These are phyloP conservation scores for Agonopterix arenella DNA, from an alignment of 2,888 invertebrate species.

Conservation along the genomic window DNA sequence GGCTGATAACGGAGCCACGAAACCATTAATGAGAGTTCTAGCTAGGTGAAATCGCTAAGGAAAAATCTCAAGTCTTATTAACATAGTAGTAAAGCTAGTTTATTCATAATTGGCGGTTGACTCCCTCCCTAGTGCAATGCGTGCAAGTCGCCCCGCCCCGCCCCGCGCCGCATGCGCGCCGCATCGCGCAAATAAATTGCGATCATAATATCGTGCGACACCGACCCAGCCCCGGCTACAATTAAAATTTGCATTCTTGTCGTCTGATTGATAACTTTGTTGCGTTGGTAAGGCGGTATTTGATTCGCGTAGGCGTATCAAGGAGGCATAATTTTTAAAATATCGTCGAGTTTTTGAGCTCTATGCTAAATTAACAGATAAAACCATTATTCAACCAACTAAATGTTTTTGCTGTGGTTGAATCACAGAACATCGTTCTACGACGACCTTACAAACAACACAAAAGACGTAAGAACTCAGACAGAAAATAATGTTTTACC, in stretches of 20 bases:
- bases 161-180: conserved; percentile 37
- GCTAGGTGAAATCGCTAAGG: conserved; percentile 65
- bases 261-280: conserved; percentile 68
- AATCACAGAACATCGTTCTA: not conserved
- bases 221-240: conserved; percentile 44
- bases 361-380: too few relatives aligned
- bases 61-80: conserved; percentile 70
- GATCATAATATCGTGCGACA: conserved; percentile 56
- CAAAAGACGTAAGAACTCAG: conserved; percentile 30
- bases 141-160: conserved; percentile 26
- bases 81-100: conserved; percentile 71
- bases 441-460: conserved; percentile 22
- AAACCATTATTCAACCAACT: too few relatives aligned
- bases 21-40: conserved; percentile 63
- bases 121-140: conserved; percentile 48
- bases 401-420: too few relatives aligned
- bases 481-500: conserved; percentile 37
- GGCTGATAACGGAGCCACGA: conserved; percentile 57
- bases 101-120: conserved; percentile 70
- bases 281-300: conserved; percentile 50
- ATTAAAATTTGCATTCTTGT: conserved; percentile 71
- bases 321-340: conserved; percentile 5
- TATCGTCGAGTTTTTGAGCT: too few relatives aligned
- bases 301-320: conserved; percentile 37
- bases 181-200: conserved; percentile 49